Percentiles rank a stretch among this genome's conserved stretches.
phyloP scores from a whole-genome alignment of 1,140 invertebrate genomes.

The Magallana ariakensis region DNA sequence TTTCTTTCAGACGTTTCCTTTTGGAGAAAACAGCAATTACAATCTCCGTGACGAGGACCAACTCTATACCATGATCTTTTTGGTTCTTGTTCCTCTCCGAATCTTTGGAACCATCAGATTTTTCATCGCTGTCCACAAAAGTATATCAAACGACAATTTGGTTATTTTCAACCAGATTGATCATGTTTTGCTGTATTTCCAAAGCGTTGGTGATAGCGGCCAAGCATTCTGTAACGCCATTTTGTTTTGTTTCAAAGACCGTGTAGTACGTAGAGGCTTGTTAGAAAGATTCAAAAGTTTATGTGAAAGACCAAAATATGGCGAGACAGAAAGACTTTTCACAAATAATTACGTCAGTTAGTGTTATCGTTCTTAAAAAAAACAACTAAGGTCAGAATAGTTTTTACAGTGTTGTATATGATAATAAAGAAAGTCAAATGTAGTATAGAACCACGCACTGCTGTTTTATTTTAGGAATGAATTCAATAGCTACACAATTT shows the following conservation, averaged over 20 bases:
- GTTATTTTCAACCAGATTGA: background rate
- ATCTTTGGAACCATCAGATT: constrained; percentile 57
- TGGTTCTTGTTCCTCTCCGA: constrained; percentile 49
- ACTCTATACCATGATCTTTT: constrained; percentile 44
- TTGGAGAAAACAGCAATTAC: background rate
- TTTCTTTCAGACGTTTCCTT: background rate
- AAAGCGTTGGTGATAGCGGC: constrained; percentile 54
- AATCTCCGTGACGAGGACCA: constrained; percentile 51
- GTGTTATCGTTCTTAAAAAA: no score
- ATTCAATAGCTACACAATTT: no score
- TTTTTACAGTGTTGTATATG: no score
- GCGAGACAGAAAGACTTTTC: background rate
- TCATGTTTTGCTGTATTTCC: constrained; percentile 50
- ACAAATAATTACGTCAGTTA: background rate
- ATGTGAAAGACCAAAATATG: background rate
- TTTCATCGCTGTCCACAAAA: constrained; percentile 16
- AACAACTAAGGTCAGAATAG: no score
- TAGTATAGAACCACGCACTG: no score
- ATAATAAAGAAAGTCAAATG: no score
- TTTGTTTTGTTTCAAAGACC: constrained; percentile 56
- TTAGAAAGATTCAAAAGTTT: background rate
- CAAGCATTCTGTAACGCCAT: constrained; percentile 61
- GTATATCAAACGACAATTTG: background rate
- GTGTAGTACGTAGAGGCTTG: constrained; percentile 31
- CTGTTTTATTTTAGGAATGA: no score